Percentiles rank a stretch among this genome's conserved stretches.
phyloP scores from a whole-genome alignment of 2,113 vertebrate genomes.

The Ammodytes dubius region DNA sequence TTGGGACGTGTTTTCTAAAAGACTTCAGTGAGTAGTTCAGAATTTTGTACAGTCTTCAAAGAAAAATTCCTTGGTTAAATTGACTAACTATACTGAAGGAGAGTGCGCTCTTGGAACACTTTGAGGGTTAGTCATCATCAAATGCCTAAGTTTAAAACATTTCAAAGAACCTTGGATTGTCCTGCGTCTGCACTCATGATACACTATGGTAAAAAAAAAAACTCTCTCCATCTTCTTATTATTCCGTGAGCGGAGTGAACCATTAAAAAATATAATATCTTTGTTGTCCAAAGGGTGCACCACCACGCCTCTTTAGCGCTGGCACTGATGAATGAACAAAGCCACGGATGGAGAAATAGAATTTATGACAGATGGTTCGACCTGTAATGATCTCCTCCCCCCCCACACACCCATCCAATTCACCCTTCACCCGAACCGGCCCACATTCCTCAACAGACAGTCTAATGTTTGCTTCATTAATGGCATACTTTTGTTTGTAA shows the following conservation, averaged over 20 bases:
- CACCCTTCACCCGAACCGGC: background rate
- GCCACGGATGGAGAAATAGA: background rate
- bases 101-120: background rate
- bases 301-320: background rate
- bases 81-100: constrained; percentile 8
- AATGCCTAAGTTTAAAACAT: constrained; percentile 1
- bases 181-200: background rate
- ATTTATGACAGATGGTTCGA: constrained; percentile 26
- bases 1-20: background rate
- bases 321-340: constrained; percentile 12
- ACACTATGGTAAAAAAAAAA: constrained; percentile 22
- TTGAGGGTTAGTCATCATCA: background rate
- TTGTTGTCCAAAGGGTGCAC: background rate
- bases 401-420: background rate
- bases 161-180: constrained; percentile 22
- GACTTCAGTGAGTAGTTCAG: too few relatives aligned
- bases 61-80: background rate
- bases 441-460: background rate
- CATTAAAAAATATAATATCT: background rate
- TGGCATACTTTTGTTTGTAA: background rate
- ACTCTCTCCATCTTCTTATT: background rate
- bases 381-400: constrained; percentile 33
- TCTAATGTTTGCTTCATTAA: background rate
- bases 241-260: background rate
- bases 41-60: background rate